phyloP scores from a whole-genome alignment of 2,113 vertebrate genomes.

The Heloderma charlesbogerti region DNA sequence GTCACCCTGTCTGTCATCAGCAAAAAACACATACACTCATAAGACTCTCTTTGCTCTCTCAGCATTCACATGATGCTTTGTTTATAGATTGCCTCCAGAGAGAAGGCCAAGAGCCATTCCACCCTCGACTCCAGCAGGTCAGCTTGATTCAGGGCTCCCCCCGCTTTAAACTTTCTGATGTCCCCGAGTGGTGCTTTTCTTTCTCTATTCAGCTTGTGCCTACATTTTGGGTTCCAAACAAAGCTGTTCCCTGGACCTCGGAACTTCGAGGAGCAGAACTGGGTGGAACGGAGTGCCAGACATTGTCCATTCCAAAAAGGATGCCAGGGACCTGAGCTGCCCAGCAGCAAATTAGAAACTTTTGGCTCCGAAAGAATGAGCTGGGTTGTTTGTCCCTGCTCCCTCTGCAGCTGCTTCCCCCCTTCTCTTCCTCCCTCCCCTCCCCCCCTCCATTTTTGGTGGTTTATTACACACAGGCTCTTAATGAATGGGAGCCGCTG shows the following conservation, averaged over 20 bases:
- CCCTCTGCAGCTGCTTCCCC: constrained; percentile 83
- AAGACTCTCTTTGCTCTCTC: neutral
- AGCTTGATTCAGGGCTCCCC: neutral
- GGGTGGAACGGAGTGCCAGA: constrained; percentile 40
- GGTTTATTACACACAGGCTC: constrained; percentile 84
- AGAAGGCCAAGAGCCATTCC: constrained; percentile 30
- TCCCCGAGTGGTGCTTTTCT: constrained; percentile 26
- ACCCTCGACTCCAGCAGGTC: neutral
- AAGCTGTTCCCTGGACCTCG: constrained; percentile 67
- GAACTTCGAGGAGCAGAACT: constrained; percentile 61
- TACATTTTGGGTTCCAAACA: constrained; percentile 74
- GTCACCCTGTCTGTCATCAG: neutral
- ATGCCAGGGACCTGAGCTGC: constrained; percentile 78
- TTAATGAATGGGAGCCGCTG: constrained; percentile 88
- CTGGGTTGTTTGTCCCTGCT: constrained; percentile 82
- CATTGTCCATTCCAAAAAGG: constrained; percentile 78
- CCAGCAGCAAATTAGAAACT: constrained; percentile 82
- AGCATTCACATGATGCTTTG: constrained; percentile 49
- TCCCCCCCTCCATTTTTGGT: constrained; percentile 69
- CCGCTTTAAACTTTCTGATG: neutral
- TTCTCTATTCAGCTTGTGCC: constrained; percentile 48
- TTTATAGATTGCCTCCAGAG: constrained; percentile 46
- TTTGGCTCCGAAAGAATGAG: constrained; percentile 84
- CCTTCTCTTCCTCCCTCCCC: constrained; percentile 57
- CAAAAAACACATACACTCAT: fast-evolving